Evolutionary conservation across 2,113 vertebrate species (phyloP).

Genomic region (Donacobius atricapilla): DNA sequence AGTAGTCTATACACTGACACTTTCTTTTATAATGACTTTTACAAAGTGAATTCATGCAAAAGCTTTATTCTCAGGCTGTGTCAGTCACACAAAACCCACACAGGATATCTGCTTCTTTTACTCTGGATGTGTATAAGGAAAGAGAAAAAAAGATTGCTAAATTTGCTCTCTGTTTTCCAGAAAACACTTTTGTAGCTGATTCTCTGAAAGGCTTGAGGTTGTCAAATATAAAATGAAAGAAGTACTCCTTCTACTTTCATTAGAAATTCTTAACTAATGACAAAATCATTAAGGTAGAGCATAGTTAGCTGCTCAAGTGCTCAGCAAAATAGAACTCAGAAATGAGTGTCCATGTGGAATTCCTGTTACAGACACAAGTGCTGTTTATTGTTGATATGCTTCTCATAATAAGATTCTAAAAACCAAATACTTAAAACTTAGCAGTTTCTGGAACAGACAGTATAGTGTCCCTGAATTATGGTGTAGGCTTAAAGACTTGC

Average conservation of each 20-base stretch:
- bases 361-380: neutral
- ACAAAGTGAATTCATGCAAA: constrained; percentile 42
- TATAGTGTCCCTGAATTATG: neutral
- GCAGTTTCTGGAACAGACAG: neutral
- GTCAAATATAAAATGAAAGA: neutral
- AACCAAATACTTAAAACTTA: neutral
- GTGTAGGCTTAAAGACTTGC: neutral
- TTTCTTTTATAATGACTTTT: constrained; percentile 3
- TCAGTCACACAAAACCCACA: neutral
- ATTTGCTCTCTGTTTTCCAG: neutral
- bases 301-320: neutral
- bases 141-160: neutral
- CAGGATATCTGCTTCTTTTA: neutral
- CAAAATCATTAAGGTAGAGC: neutral
- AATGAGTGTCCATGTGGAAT: neutral
- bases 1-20: neutral
- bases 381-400: neutral
- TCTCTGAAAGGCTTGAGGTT: neutral
- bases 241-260: neutral
- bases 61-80: neutral
- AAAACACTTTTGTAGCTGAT: neutral
- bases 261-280: neutral
- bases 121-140: neutral
- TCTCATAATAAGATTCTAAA: neutral
- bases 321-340: neutral